A percentile compares a stretch with the other conserved stretches of the same genome.
Conservation (phyloP, 2,888 invertebrate genomes). For the Pantelozetes paolii region DNA sequence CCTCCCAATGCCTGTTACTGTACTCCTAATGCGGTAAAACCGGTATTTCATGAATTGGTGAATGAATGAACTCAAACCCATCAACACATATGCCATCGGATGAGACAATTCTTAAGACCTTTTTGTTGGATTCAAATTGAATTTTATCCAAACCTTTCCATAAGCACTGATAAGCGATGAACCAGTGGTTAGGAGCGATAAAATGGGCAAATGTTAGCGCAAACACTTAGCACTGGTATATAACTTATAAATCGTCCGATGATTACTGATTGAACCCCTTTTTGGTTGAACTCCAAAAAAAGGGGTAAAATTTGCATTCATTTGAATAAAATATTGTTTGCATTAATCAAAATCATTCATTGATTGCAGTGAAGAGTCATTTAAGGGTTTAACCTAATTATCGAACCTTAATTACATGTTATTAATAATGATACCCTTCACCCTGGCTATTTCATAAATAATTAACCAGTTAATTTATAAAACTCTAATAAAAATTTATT, state of each 20-base stretch:
- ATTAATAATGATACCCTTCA: too few species aligned
- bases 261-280: not conserved
- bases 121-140: not conserved
- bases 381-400: slow-evolving; percentile 17
- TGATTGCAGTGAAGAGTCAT: slow-evolving; percentile 32
- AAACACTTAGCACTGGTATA: too few species aligned
- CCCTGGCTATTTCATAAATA: too few species aligned
- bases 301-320: too few species aligned
- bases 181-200: too few species aligned
- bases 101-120: not conserved
- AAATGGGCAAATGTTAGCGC: too few species aligned
- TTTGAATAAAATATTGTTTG: not conserved
- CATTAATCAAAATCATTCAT: not conserved
- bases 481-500: too few species aligned
- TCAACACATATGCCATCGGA: slow-evolving; percentile 26
- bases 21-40: slow-evolving; percentile 23
- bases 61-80: slow-evolving; percentile 33
- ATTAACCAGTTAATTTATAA: too few species aligned
- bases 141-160: not conserved
- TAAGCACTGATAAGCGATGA: too few species aligned
- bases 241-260: not conserved
- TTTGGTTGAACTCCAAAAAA: not conserved
- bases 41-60: slow-evolving; percentile 34
- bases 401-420: not conserved
- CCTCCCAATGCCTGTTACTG: not conserved